Evolutionary conservation across 2,888 invertebrate genomes (phyloP), one percentile per base, ranked within the genome.

Genomic region (Sepioteuthis lessoniana): DNA sequence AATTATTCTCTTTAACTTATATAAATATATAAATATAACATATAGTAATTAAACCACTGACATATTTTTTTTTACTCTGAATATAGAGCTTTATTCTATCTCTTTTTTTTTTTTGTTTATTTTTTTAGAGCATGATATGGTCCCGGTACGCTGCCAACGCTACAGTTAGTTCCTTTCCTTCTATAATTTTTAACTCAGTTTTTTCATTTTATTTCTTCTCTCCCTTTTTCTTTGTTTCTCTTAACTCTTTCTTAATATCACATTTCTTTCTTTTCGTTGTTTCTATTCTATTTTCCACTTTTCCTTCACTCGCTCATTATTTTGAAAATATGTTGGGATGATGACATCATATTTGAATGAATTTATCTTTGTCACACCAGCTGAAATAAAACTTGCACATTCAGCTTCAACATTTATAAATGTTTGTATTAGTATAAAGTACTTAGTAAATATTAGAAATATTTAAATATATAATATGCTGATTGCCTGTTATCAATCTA

Each of bases 81-180:
- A 10, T n/a, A 60, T 31, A 76, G 76, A 76, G n/a, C 76, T 76
- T 76, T 76, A 76, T 76, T 76, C n/a, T 76, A 76, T 76, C 76
- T 76, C n/a, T 1, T 76, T n/a, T 76, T 76, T n/a, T 35, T n/a
- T 76, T 76, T 76, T n/a, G n/a, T 76, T 76, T 25, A 25, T 76
- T 76, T 76, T 60, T 76, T 76, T 76, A 76, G 76, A 76, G 76
- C 76, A 76, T 76, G 76, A 76, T 76, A 76, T 76, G 76, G 76
- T 76, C 76, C 76, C 76, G 76, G 76, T 76, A 76, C 76, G 76
- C 76, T 76, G 76, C n/a, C 76, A 76, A 76, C 76, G 76, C 76
- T 76, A 76, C 76, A 76, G 76, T 76, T 76, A 76, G 76, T 76
- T 76, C 35, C 76, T 76, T 76, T 76, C 76, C 76, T 76, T 76